Evolutionary conservation across 1,140 invertebrate genomes (phyloP).

Genomic region (Chrysomallon squamiferum): DNA sequence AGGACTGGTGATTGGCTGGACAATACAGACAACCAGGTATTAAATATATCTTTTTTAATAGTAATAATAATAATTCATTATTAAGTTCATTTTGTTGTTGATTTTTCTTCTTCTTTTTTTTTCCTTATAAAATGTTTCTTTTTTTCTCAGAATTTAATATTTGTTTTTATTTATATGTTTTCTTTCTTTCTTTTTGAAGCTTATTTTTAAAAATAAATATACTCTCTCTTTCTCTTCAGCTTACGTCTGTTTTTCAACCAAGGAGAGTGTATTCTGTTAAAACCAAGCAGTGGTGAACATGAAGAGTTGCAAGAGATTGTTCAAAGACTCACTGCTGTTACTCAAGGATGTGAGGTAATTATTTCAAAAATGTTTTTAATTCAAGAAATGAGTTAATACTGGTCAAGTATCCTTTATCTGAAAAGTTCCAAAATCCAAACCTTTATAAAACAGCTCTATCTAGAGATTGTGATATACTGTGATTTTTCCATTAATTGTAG

Average conservation of each 20-base stretch:
- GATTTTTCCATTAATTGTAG: background rate
- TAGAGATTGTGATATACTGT: background rate
- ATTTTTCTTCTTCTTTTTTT: no score
- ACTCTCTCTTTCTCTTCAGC: constrained; percentile 57
- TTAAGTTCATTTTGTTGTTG: no score
- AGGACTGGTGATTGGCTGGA: constrained; percentile 83
- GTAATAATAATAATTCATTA: no score
- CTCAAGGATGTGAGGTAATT: constrained; percentile 72
- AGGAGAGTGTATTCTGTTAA: constrained; percentile 81
- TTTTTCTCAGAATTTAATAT: background rate
- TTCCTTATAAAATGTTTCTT: no score
- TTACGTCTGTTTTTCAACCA: constrained; percentile 70
- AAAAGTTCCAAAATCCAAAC: background rate
- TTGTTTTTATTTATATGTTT: no score
- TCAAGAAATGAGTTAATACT: background rate
- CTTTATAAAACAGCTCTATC: background rate
- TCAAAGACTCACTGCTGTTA: constrained; percentile 74
- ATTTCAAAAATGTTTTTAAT: constrained; percentile 1
- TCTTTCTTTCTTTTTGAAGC: no score
- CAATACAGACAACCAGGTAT: constrained; percentile 72
- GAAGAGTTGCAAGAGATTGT: constrained; percentile 84
- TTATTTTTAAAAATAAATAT: no score
- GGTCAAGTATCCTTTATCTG: background rate
- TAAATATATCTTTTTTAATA: no score
- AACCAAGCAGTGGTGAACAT: constrained; percentile 67